These are phyloP conservation scores for Semnopithecus entellus DNA, from an alignment of 2,113 vertebrate genomes.

Conservation along the genomic window DNA sequence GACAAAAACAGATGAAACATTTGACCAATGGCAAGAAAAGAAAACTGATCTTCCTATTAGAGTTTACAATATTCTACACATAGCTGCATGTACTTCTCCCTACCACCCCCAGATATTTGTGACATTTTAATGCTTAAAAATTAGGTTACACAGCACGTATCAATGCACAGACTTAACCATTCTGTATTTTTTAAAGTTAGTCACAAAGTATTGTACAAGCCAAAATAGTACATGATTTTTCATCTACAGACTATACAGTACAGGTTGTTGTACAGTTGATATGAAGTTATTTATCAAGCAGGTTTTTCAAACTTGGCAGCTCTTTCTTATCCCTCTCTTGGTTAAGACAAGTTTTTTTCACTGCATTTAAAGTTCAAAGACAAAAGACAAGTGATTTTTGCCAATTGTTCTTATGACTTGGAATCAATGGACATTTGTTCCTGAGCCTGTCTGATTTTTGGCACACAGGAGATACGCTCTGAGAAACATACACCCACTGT, in stretches of 20 bases:
- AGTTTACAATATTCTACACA: not conserved
- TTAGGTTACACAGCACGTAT: not conserved
- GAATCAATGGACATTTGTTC: slow-evolving; percentile 74
- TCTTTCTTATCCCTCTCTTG: slow-evolving; percentile 49
- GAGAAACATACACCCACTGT: slow-evolving; percentile 56
- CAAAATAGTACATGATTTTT: not conserved
- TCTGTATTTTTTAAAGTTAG: not conserved
- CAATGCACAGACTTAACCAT: not conserved
- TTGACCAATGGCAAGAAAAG: not conserved
- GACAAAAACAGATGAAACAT: slow-evolving; percentile 5
- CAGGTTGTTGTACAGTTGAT: not conserved
- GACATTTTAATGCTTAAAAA: not conserved
- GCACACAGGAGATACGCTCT: slow-evolving; percentile 64
- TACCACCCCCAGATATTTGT: not conserved
- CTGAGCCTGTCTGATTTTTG: slow-evolving; percentile 71
- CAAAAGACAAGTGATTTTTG: not conserved
- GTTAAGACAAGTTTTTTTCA: slow-evolving; percentile 65
- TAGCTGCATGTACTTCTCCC: not conserved
- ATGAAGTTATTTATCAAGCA: slow-evolving; percentile 39
- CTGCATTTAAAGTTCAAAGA: slow-evolving; percentile 57
- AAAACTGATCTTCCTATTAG: not conserved
- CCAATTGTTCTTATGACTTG: slow-evolving; percentile 69
- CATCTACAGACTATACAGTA: not conserved
- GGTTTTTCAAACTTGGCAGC: slow-evolving; percentile 65
- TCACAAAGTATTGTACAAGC: not conserved